Percentiles rank a stretch among this genome's conserved stretches.
These are phyloP conservation scores for Glyphotaelius pellucidus DNA, from an alignment of 2,888 invertebrate species.

Conservation along the genomic window DNA sequence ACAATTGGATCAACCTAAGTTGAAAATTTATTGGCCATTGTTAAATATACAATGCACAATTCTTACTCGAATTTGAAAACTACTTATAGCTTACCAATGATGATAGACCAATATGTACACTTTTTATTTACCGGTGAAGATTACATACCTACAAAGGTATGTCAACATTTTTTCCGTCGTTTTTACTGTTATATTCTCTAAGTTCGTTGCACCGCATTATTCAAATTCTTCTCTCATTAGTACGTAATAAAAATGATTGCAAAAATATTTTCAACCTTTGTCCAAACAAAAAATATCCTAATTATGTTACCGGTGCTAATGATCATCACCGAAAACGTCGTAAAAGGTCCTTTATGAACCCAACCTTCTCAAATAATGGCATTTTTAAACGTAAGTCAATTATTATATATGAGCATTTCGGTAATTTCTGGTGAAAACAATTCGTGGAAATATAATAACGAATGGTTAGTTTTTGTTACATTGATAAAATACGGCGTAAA, in stretches of 20 bases:
- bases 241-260: neutral
- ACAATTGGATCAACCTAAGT: no score
- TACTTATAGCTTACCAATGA: no score
- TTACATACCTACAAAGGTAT: no score
- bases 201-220: neutral
- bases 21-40: no score
- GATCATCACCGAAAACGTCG: neutral
- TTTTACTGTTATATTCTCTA: neutral
- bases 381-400: neutral
- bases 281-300: neutral
- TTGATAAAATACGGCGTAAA: neutral
- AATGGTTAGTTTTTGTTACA: neutral
- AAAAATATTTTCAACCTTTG: neutral
- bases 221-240: neutral
- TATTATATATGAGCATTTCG: neutral
- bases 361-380: neutral
- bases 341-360: neutral
- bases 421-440: neutral
- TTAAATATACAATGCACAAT: no score
- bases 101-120: no score
- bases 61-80: no score
- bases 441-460: neutral
- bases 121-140: no score
- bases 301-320: neutral
- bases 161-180: neutral